A percentile compares a stretch with the other conserved stretches of the same genome.
phyloP scores from a whole-genome alignment of 2,797 vertebrate genomes.

The Epinephelus coioides region DNA sequence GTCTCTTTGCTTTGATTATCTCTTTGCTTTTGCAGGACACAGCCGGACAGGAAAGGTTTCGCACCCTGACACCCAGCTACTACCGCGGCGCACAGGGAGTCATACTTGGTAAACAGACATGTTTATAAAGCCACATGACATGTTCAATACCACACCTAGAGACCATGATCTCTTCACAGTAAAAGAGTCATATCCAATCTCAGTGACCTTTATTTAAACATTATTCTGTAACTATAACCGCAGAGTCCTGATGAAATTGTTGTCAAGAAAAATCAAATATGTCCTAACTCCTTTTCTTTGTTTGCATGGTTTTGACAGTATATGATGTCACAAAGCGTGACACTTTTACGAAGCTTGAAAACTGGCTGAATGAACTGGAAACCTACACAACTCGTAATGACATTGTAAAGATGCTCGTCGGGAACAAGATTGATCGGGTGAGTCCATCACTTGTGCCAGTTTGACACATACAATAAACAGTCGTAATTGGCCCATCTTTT shows the following conservation, averaged over 20 bases:
- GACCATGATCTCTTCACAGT: neutral
- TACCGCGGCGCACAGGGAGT: conserved; percentile 98
- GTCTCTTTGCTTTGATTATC: conserved; percentile 47
- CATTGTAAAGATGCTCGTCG: conserved; percentile 99
- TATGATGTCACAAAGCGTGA: conserved; percentile 98
- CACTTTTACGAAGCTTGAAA: conserved; percentile 95
- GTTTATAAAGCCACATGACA: neutral
- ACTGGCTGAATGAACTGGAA: conserved; percentile 99
- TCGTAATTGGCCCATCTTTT: neutral
- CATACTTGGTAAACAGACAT: conserved; percentile 90
- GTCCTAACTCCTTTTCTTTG: neutral
- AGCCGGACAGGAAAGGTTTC: conserved; percentile 97
- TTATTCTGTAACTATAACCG: neutral
- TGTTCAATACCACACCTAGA: neutral
- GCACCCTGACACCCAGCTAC: conserved; percentile 97
- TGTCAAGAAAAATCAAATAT: neutral
- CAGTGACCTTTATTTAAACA: neutral
- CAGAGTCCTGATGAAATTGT: neutral
- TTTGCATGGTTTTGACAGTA: conserved; percentile 80
- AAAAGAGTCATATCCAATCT: neutral
- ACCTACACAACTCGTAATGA: conserved; percentile 98
- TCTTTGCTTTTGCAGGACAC: conserved; percentile 90
- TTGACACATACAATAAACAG: neutral
- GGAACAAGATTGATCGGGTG: conserved; percentile 99
- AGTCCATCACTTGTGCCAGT: conserved; percentile 41